Conservation (phyloP, 2,888 invertebrate species). For the Pachycephus smyrnensis region DNA sequence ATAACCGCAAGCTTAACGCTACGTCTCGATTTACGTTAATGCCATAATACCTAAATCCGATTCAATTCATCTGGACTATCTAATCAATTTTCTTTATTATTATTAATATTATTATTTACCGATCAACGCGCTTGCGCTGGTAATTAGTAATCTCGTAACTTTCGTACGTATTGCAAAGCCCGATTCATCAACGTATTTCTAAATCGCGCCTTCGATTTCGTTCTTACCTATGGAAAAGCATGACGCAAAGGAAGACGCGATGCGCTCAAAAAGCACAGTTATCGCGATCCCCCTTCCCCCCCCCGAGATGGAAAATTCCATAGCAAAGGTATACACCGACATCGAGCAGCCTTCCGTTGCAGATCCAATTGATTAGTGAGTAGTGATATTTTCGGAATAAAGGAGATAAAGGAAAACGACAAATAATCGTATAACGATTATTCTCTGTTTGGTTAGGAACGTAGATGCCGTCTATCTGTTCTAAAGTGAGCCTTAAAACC, state of each 20-base stretch:
- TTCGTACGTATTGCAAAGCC: slow-evolving; percentile 43
- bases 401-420: neutral
- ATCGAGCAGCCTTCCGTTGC: neutral
- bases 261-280: neutral
- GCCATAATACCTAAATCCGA: slow-evolving; percentile 36
- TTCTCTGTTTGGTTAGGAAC: neutral
- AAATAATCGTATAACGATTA: neutral
- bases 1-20: slow-evolving; percentile 54
- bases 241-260: neutral
- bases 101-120: slow-evolving; percentile 9
- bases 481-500: neutral
- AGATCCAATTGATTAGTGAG: neutral
- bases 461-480: neutral
- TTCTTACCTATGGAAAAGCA: neutral
- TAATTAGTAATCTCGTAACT: slow-evolving; percentile 30
- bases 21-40: slow-evolving; percentile 40
- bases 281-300: neutral
- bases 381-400: neutral
- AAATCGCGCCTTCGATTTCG: neutral
- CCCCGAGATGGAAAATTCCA: neutral
- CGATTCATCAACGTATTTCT: slow-evolving; percentile 29
- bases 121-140: neutral
- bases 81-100: slow-evolving; percentile 30
- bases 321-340: neutral
- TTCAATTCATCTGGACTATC: slow-evolving; percentile 39